These are phyloP conservation scores for Athetis lepigone DNA, from an alignment of 2,888 invertebrate genomes.

Conservation along the genomic window DNA sequence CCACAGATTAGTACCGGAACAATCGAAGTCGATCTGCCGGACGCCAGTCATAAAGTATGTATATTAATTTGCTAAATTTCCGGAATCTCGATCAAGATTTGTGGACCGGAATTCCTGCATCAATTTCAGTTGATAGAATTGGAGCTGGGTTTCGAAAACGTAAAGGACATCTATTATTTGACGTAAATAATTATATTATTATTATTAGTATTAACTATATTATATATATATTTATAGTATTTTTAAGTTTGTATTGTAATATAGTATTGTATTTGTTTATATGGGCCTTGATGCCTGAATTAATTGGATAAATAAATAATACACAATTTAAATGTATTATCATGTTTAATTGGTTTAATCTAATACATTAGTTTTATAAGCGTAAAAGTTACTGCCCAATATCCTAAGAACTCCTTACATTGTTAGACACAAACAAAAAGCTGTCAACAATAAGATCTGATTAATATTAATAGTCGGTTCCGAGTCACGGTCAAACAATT, in stretches of 20 bases:
- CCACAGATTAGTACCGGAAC: too few relatives aligned
- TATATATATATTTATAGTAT: too few relatives aligned
- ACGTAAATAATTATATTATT: too few relatives aligned
- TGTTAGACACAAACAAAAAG: conserved; percentile 53
- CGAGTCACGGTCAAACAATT: conserved; percentile 70
- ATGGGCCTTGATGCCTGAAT: too few relatives aligned
- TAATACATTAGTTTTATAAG: background rate
- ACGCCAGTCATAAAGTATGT: conserved; percentile 8
- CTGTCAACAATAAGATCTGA: conserved; percentile 72
- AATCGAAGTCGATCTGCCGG: conserved; percentile 16
- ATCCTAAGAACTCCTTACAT: conserved; percentile 25
- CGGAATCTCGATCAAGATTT: conserved; percentile 15
- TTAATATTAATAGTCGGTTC: conserved; percentile 70
- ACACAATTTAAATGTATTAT: background rate
- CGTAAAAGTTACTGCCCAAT: background rate
- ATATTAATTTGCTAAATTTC: conserved; percentile 31
- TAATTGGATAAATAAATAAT: too few relatives aligned
- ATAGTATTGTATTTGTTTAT: too few relatives aligned
- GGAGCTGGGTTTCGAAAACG: background rate
- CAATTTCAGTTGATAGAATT: background rate
- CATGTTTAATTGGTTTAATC: background rate
- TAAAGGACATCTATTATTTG: background rate
- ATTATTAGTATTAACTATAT: too few relatives aligned
- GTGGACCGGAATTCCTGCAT: conserved; percentile 14
- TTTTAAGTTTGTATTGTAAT: too few relatives aligned